Conservation (phyloP, 2,888 invertebrate genomes). For the Rhorus exstirpatorius region DNA sequence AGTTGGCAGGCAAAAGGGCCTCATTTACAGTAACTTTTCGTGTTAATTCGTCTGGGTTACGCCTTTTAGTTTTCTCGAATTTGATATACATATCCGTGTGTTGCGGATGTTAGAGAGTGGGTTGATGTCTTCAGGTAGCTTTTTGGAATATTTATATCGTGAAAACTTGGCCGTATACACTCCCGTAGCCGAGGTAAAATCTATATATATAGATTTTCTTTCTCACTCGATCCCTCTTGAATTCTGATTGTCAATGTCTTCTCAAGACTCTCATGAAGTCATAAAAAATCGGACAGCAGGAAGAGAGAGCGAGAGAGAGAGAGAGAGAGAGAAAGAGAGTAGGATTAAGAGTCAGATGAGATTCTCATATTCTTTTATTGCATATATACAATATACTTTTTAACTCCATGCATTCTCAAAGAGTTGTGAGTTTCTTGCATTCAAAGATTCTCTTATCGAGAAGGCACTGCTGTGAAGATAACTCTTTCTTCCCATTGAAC, state of each 20-base stretch:
- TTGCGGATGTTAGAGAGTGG: slow-evolving; percentile 74
- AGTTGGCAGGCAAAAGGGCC: slow-evolving; percentile 1
- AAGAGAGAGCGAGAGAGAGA: background rate
- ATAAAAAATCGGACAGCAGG: slow-evolving; percentile 7
- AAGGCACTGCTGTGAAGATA: too few species aligned
- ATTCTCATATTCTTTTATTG: too few species aligned
- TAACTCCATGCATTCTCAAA: too few species aligned
- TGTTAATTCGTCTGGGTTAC: background rate
- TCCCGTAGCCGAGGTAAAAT: slow-evolving; percentile 3
- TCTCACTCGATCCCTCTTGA: background rate
- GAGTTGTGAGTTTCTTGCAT: too few species aligned
- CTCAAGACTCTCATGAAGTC: background rate
- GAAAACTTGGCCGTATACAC: slow-evolving; percentile 61
- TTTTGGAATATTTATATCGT: slow-evolving; percentile 79
- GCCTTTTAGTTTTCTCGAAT: slow-evolving; percentile 9
- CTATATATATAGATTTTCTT: slow-evolving; percentile 34
- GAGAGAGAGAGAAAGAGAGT: background rate
- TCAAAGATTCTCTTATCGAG: too few species aligned
- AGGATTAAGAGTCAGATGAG: background rate
- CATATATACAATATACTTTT: too few species aligned
- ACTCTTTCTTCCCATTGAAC: too few species aligned
- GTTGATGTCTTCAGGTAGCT: slow-evolving; percentile 71
- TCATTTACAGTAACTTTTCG: background rate
- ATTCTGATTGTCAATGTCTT: slow-evolving; percentile 9
- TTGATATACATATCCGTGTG: slow-evolving; percentile 22